Conservation (phyloP, 2,888 invertebrate genomes). For the Escarpia spicata region DNA sequence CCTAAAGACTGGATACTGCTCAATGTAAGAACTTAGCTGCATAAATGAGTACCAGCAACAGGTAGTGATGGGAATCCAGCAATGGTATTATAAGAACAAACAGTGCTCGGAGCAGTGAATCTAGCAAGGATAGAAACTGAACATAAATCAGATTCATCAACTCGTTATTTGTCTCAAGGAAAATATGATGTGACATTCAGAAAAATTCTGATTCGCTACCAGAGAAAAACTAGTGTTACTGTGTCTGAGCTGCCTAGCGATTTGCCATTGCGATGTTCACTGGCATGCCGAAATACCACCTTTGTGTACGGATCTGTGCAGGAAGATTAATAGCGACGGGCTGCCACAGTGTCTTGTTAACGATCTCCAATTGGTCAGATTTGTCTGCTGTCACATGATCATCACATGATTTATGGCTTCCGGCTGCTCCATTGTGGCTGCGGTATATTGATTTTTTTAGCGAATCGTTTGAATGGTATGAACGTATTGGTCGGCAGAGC, state of each 20-base stretch:
- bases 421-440: conserved; percentile 13
- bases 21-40: too few species aligned
- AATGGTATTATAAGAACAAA: too few species aligned
- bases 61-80: too few species aligned
- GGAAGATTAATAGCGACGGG: not conserved
- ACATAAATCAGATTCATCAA: not conserved
- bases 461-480: not conserved
- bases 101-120: too few species aligned
- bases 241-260: not conserved
- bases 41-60: too few species aligned
- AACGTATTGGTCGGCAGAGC: not conserved
- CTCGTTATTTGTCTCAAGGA: not conserved
- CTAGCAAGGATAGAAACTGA: too few species aligned
- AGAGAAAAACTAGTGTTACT: not conserved
- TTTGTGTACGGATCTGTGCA: not conserved
- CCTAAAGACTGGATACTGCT: too few species aligned
- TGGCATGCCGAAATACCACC: not conserved
- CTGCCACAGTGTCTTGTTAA: conserved; percentile 16
- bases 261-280: not conserved
- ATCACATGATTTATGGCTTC: conserved; percentile 9
- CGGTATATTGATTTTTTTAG: not conserved
- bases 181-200: not conserved
- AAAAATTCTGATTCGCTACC: not conserved
- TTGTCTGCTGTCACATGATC: not conserved
- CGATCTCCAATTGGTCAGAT: conserved; percentile 1